Conservation (phyloP, 2,888 invertebrate species). For the Ornithoptera priamus region DNA sequence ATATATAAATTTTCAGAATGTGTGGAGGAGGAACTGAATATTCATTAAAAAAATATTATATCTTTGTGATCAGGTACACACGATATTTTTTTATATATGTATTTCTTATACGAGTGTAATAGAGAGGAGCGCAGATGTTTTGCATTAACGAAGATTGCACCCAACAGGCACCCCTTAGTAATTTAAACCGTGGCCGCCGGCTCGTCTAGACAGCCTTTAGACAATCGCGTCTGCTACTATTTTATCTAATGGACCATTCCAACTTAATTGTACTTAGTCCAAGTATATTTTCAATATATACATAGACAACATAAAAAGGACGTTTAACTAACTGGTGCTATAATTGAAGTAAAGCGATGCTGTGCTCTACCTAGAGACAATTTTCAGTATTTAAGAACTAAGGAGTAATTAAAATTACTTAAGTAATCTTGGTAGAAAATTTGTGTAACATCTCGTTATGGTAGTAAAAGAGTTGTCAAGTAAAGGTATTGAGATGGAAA, state of each 20-base stretch:
- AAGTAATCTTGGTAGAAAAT: no score
- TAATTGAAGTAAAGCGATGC: no score
- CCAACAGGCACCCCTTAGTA: conserved; percentile 27
- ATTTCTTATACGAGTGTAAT: not conserved
- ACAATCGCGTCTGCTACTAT: conserved; percentile 19
- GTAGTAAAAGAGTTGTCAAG: no score
- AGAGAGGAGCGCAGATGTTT: conserved; percentile 25
- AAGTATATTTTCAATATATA: not conserved
- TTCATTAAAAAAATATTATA: no score
- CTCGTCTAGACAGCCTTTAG: conserved; percentile 27
- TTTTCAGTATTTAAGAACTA: no score
- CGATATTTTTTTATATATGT: not conserved
- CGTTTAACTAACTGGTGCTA: not conserved
- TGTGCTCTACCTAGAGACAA: no score
- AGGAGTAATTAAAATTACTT: no score
- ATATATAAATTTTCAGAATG: no score
- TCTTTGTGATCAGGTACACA: no score
- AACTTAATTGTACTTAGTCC: conserved; percentile 3
- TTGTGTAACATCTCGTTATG: no score
- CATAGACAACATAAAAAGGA: not conserved
- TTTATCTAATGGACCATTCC: conserved; percentile 20
- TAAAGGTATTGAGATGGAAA: no score
- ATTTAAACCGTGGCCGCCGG: conserved; percentile 21
- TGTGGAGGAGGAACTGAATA: no score
- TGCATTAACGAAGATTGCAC: conserved; percentile 15